phyloP scores from a whole-genome alignment of 2,113 vertebrate species.

The Charadrius vociferus region DNA sequence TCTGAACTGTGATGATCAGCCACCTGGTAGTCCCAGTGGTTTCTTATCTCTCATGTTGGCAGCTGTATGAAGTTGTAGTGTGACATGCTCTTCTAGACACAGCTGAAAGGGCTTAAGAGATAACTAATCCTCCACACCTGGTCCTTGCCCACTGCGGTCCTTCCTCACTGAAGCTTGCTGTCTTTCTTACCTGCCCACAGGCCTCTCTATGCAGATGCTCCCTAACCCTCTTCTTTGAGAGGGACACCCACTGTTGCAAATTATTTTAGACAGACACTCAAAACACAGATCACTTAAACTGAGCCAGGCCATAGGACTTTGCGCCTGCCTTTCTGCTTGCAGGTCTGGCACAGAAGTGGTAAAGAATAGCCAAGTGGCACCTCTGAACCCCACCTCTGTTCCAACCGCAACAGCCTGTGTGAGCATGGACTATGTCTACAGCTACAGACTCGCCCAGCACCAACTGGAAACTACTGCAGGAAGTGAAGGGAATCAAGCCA shows the following conservation, averaged over 20 bases:
- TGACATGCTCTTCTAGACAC: neutral
- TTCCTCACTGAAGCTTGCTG: neutral
- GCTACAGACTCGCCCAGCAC: neutral
- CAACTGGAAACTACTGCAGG: neutral
- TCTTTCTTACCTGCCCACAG: neutral
- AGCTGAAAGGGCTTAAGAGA: neutral
- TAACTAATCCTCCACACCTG: neutral
- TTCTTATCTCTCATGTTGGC: neutral
- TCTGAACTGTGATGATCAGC: neutral
- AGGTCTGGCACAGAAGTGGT: accelerated
- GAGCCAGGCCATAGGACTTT: neutral
- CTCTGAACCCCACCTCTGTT: neutral
- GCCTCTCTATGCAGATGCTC: neutral
- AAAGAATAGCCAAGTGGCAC: neutral
- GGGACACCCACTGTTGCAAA: neutral
- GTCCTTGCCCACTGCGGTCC: neutral
- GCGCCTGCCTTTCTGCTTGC: neutral
- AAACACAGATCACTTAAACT: neutral
- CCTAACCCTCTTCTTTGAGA: neutral
- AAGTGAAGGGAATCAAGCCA: neutral
- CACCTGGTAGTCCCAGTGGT: neutral
- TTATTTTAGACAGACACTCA: neutral
- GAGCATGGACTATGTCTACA: accelerated
- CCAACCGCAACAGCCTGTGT: neutral
- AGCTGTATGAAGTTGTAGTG: neutral